These are phyloP conservation scores for Papilio machaon DNA, from an alignment of 1,140 invertebrate species.

Conservation along the genomic window DNA sequence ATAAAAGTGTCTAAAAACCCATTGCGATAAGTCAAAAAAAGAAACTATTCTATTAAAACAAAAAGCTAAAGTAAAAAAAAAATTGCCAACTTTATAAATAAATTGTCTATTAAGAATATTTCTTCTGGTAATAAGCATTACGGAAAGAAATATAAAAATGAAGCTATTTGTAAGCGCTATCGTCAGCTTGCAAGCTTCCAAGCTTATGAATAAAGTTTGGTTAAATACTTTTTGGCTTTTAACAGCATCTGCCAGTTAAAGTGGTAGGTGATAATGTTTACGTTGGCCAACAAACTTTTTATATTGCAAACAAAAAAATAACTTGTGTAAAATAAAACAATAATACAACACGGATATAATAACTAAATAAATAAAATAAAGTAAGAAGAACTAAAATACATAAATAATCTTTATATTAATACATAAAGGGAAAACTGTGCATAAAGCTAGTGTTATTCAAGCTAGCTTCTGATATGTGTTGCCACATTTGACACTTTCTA, in stretches of 20 bases:
- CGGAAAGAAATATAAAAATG: neutral
- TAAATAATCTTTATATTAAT: too few species aligned
- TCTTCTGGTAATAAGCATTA: neutral
- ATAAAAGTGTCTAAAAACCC: too few species aligned
- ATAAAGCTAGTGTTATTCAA: too few species aligned
- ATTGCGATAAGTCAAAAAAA: too few species aligned
- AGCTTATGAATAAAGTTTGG: slow-evolving; percentile 7
- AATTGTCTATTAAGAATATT: too few species aligned
- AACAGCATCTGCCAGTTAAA: neutral
- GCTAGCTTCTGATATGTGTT: too few species aligned
- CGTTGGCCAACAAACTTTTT: neutral
- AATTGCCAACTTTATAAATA: neutral
- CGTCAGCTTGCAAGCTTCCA: neutral
- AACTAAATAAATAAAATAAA: too few species aligned
- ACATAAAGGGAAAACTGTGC: too few species aligned
- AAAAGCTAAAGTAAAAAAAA: too few species aligned
- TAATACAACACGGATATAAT: neutral
- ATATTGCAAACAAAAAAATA: neutral
- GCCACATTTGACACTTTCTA: too few species aligned
- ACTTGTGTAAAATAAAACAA: neutral
- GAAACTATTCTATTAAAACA: too few species aligned
- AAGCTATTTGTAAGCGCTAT: slow-evolving; percentile 1
- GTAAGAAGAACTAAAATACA: too few species aligned
- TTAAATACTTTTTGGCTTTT: slow-evolving; percentile 1
- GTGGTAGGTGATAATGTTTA: neutral